These are phyloP conservation scores for Xanthia icteritia DNA, from an alignment of 2,888 invertebrate genomes.

Conservation along the genomic window DNA sequence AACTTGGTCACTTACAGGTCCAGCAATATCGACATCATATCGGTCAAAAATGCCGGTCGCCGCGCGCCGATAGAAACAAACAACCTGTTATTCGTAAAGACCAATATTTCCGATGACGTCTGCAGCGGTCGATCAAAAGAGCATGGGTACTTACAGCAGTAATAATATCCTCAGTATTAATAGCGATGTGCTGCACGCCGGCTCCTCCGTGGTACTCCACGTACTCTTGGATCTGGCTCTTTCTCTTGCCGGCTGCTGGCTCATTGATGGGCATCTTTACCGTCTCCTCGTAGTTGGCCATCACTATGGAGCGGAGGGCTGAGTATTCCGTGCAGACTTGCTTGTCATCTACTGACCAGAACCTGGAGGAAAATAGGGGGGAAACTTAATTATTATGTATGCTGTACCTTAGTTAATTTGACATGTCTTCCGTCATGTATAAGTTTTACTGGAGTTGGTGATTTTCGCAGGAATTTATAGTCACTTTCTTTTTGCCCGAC, in stretches of 20 bases:
- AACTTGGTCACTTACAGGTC: background rate
- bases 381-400: background rate
- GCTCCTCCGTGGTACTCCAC: conserved; percentile 99
- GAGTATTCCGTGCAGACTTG: conserved; percentile 99
- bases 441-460: background rate
- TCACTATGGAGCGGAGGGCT: conserved; percentile 98
- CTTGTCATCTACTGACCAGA: conserved; percentile 99
- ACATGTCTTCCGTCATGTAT: background rate
- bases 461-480: background rate
- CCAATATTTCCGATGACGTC: background rate
- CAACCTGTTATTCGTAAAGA: background rate
- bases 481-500: background rate
- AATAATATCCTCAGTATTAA: conserved; percentile 98
- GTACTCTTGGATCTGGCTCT: conserved; percentile 99
- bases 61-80: background rate
- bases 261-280: conserved; percentile 99
- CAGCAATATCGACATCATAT: background rate
- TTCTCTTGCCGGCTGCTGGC: conserved; percentile 97
- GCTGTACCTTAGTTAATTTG: background rate
- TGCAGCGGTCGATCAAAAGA: background rate
- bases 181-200: conserved; percentile 99
- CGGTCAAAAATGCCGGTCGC: background rate
- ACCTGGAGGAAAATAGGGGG: conserved; percentile 87
- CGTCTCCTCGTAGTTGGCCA: conserved; percentile 99
- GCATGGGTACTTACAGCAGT: conserved; percentile 93